A percentile compares a stretch with the other conserved stretches of the same genome.
phyloP scores from a whole-genome alignment of 2,888 invertebrate species.

The Leptinotarsa haldemani region DNA sequence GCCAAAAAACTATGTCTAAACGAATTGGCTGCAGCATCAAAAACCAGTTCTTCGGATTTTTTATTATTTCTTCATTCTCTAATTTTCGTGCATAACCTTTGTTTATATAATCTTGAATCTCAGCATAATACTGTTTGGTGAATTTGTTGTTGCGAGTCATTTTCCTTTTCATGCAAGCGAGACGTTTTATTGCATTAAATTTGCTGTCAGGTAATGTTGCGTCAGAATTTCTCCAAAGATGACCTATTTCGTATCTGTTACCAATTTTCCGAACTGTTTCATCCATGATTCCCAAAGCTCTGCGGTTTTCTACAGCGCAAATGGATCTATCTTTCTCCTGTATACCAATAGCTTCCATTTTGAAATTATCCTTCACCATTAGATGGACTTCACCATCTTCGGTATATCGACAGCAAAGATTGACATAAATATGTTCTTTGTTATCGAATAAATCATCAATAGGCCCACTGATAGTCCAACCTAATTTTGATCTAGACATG shows the following conservation, averaged over 20 bases:
- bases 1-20: no score
- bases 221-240: no score
- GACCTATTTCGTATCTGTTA: background rate
- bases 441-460: background rate
- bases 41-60: background rate
- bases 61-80: background rate
- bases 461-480: background rate
- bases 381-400: background rate
- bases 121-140: background rate
- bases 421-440: background rate
- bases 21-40: no score
- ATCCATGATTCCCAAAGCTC: background rate
- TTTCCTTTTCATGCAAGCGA: no score
- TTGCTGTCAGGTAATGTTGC: background rate
- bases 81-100: background rate
- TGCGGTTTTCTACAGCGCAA: background rate
- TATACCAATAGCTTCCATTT: background rate
- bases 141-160: background rate
- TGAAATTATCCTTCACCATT: background rate
- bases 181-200: background rate
- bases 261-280: background rate
- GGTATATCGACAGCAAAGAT: background rate
- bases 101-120: background rate
- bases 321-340: background rate
- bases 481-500: no score